phyloP scores from a whole-genome alignment of 2,113 vertebrate genomes.

The Oxygymnocypris stewartii region DNA sequence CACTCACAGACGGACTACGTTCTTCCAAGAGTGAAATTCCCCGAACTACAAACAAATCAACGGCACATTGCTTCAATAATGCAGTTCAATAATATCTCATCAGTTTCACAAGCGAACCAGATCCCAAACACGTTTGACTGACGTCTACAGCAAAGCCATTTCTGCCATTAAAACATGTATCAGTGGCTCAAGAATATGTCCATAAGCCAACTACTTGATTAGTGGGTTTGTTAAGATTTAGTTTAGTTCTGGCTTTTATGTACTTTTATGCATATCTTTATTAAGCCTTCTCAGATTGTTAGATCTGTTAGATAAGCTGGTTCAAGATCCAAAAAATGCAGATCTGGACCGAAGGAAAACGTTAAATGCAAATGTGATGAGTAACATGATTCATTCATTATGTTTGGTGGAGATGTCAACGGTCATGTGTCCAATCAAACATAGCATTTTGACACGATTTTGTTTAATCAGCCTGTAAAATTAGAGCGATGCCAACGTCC shows the following conservation, averaged over 20 bases:
- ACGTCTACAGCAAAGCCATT: background rate
- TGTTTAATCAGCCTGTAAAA: background rate
- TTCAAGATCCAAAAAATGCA: background rate
- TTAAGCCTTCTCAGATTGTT: background rate
- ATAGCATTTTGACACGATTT: too few species aligned
- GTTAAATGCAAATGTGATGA: background rate
- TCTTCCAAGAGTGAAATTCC: background rate
- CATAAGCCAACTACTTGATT: background rate
- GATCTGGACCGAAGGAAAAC: background rate
- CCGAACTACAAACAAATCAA: background rate
- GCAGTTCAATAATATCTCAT: background rate
- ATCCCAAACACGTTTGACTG: background rate
- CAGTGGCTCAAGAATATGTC: background rate
- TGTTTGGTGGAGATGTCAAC: background rate
- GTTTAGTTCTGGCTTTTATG: background rate
- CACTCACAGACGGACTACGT: background rate
- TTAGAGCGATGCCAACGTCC: too few species aligned
- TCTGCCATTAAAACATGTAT: background rate
- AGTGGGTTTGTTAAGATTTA: background rate
- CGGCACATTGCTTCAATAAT: background rate
- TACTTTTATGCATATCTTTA: background rate
- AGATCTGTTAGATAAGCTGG: background rate
- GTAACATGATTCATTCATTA: background rate
- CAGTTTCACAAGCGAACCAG: background rate
- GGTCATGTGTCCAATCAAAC: background rate